phyloP scores from a whole-genome alignment of 2,888 invertebrate species.

The Brenthis daphne region DNA sequence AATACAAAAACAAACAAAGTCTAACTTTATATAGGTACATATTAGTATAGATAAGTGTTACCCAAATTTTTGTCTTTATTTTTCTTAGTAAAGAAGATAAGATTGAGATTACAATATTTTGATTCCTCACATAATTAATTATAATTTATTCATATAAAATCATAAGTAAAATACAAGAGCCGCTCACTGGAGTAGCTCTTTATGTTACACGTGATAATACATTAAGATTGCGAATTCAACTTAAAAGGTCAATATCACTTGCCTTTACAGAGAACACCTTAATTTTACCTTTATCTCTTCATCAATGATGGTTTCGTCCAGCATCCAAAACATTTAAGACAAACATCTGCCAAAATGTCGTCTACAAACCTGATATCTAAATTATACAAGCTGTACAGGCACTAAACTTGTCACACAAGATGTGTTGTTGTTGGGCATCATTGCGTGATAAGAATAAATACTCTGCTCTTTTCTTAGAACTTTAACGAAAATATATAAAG shows the following conservation, averaged over 20 bases:
- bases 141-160: neutral
- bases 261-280: conserved; percentile 9
- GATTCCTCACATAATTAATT: too few relatives aligned
- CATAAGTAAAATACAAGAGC: neutral
- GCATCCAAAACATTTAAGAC: conserved; percentile 23
- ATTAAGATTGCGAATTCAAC: neutral
- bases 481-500: neutral
- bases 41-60: too few relatives aligned
- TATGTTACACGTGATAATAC: neutral
- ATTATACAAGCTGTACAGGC: conserved; percentile 24
- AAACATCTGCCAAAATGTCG: conserved; percentile 38
- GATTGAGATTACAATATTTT: too few relatives aligned
- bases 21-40: too few relatives aligned
- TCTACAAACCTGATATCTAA: conserved; percentile 40
- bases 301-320: conserved; percentile 20
- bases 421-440: conserved; percentile 24
- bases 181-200: neutral
- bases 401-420: conserved; percentile 27
- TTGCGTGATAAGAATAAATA: conserved; percentile 17
- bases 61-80: too few relatives aligned
- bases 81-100: too few relatives aligned
- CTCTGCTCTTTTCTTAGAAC: neutral
- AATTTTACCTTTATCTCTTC: conserved; percentile 25
- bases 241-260: conserved; percentile 11
- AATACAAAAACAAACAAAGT: too few relatives aligned